Evolutionary conservation across 2,797 vertebrate species (phyloP).

Genomic region (Champsocephalus gunnari): DNA sequence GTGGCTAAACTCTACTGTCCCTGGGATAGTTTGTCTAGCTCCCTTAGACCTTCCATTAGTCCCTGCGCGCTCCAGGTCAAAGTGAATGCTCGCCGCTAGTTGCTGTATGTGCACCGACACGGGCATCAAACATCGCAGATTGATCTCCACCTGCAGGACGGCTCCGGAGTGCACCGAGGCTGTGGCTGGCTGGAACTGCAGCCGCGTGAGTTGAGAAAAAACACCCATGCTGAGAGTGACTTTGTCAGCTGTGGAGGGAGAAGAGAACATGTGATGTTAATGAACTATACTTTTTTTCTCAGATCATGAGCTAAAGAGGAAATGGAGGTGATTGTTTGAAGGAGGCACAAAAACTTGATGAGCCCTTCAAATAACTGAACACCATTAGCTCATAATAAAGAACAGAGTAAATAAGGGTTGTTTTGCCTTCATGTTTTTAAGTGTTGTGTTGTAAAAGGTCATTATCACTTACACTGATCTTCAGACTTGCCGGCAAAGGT

Average conservation of each 20-base stretch:
- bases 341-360: neutral
- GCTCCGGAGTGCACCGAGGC: slow-evolving; percentile 93
- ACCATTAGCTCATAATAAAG: neutral
- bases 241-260: slow-evolving; percentile 79
- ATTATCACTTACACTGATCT: slow-evolving; percentile 81
- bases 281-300: no score
- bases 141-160: slow-evolving; percentile 88
- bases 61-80: slow-evolving; percentile 89
- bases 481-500: slow-evolving; percentile 83
- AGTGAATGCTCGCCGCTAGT: slow-evolving; percentile 89
- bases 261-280: neutral
- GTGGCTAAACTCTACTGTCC: slow-evolving; percentile 85
- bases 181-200: slow-evolving; percentile 89
- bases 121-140: slow-evolving; percentile 91
- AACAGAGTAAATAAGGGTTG: no score
- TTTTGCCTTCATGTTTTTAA: neutral
- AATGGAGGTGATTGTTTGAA: neutral
- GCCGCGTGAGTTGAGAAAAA: slow-evolving; percentile 89
- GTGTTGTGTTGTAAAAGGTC: neutral
- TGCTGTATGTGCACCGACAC: slow-evolving; percentile 89
- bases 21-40: slow-evolving; percentile 85
- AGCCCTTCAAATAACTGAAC: neutral
- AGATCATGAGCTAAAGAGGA: neutral
- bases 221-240: slow-evolving; percentile 89
- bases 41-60: slow-evolving; percentile 85